Evolutionary conservation across 2,113 vertebrate species (phyloP), one percentile per base, ranked within the genome.

Genomic region (Ancistrus triradiatus): DNA sequence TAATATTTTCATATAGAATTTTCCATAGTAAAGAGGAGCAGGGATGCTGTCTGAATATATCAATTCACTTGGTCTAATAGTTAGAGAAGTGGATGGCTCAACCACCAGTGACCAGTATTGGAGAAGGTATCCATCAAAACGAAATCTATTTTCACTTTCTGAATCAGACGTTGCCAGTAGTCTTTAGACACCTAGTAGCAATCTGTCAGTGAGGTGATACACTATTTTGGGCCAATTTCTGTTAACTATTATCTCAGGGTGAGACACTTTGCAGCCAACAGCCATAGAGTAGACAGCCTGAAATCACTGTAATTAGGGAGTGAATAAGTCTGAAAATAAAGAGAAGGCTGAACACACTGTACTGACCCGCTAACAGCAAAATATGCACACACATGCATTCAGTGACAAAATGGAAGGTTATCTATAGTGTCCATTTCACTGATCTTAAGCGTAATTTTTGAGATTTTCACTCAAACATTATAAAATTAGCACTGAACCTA

Each of bases 61-160:
- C 51, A 56, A 33, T 55, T 27, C 33, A 9, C 62, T 24, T 46
- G 43, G 27, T 55, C 50, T 43, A 55, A 33, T 46, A 56, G 24
- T 6, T 47, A 10, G 33, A 31, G 13, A 21, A 46, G 40, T 25
- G 42, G 57, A 46, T 60, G 25, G 58, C 58, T 47, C 62, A 35
- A 46, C 63, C 18, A 24, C 38, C 58, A 21, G 43, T 33, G 43
- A 64, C 13, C 6, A 19, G 18, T 19, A 18, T 48, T 37, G 42
- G n/a, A 37, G 51, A 40, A 55, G 43, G 51, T 47, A 56, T 42
- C 19, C 42, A 37, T 65, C 52, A 65, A 44, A 25, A 40, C 37
- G 11, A 13, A 65, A 55, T 56, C 31, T 38, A 65, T 9, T 22
- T 51, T 51, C 17, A 27, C n/a, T 27, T 27, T 19, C 25, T 27